These are phyloP conservation scores for Andricus quercusramuli DNA, from an alignment of 2,888 invertebrate genomes.

Conservation along the genomic window DNA sequence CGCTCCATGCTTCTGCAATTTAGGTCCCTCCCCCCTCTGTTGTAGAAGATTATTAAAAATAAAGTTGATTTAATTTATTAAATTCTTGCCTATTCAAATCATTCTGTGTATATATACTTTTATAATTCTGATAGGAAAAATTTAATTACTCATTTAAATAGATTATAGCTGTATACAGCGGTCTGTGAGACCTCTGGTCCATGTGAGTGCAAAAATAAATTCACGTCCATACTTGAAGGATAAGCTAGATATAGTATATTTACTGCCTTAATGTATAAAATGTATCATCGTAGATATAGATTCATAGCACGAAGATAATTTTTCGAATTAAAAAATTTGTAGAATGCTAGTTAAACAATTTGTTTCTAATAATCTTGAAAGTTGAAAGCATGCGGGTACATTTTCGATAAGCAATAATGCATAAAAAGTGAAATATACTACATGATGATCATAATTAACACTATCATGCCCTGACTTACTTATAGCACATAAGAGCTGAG, in stretches of 20 bases:
- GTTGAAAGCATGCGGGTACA: neutral
- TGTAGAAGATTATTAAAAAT: too few species aligned
- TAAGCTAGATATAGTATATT: neutral
- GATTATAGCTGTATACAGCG: too few species aligned
- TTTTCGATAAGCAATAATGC: constrained; percentile 20
- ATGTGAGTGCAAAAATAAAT: too few species aligned
- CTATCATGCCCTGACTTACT: constrained; percentile 3
- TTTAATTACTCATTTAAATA: too few species aligned
- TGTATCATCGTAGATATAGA: neutral
- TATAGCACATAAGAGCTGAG: neutral
- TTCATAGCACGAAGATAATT: neutral
- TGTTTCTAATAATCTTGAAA: constrained; percentile 4
- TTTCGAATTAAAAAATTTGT: neutral
- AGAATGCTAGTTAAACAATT: constrained; percentile 4
- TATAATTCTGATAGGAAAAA: too few species aligned
- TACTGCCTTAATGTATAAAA: neutral
- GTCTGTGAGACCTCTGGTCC: too few species aligned
- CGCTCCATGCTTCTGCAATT: too few species aligned
- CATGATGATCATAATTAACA: constrained; percentile 11
- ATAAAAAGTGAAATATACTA: neutral
- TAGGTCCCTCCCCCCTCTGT: too few species aligned
- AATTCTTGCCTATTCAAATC: too few species aligned
- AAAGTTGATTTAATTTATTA: too few species aligned
- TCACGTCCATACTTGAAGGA: neutral
- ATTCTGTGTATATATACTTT: too few species aligned